Evolutionary conservation across 2,888 invertebrate genomes (phyloP).

Genomic region (Drosophila monieri): DNA sequence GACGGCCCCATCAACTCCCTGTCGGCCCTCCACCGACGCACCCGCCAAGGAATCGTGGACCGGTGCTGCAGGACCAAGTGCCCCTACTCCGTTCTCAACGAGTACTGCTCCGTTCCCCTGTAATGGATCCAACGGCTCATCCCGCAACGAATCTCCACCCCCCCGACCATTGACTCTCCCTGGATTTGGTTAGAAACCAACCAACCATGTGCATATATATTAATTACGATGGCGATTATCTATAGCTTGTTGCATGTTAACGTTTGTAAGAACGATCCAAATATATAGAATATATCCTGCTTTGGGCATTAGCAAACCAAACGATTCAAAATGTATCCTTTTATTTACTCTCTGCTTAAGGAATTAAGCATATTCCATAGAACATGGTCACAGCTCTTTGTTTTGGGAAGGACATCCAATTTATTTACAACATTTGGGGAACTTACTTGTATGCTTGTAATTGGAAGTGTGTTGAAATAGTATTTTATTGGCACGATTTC

Average conservation of each 20-base stretch:
- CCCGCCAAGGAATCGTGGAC: constrained; percentile 57
- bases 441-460: too few species aligned
- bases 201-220: constrained; percentile 4
- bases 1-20: constrained; percentile 50
- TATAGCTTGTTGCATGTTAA: constrained; percentile 39
- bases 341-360: not conserved
- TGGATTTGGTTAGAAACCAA: constrained; percentile 22
- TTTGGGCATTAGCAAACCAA: constrained; percentile 23
- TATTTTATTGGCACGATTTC: too few species aligned
- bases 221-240: constrained; percentile 7
- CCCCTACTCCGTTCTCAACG: constrained; percentile 15
- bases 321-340: not conserved
- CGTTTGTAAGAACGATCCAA: constrained; percentile 16
- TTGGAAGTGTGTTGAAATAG: too few species aligned
- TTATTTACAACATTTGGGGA: too few species aligned
- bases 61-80: constrained; percentile 56
- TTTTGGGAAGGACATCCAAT: too few species aligned
- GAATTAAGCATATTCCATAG: too few species aligned
- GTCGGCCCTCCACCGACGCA: constrained; percentile 56
- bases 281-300: constrained; percentile 28
- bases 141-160: not conserved
- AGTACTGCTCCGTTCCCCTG: constrained; percentile 49
- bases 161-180: constrained; percentile 2
- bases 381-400: too few species aligned
- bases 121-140: not conserved